Conservation (phyloP, 2,797 vertebrate genomes). For the Falco peregrinus region DNA sequence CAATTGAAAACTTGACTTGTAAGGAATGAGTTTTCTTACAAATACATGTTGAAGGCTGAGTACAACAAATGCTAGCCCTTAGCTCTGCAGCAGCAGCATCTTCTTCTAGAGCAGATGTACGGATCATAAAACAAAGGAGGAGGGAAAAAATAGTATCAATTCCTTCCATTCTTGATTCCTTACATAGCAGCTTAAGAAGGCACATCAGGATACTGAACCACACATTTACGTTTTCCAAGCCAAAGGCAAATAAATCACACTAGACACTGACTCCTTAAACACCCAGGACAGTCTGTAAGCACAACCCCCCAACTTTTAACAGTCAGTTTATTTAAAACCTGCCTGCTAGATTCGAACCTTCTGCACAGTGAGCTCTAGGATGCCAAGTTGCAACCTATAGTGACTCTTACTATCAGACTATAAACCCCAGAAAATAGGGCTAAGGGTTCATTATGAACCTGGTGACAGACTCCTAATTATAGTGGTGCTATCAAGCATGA, state of each 20-base stretch:
- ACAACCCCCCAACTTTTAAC: neutral
- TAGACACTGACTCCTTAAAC: neutral
- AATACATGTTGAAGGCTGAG: neutral
- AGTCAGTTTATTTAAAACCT: constrained; percentile 30
- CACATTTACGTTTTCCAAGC: neutral
- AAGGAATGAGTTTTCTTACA: neutral
- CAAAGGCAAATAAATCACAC: constrained; percentile 21
- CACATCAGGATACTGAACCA: neutral
- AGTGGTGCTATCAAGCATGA: constrained; percentile 67
- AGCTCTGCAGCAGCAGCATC: neutral
- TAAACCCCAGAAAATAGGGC: constrained; percentile 52
- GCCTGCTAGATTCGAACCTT: neutral
- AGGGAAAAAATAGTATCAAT: neutral
- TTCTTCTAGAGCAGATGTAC: neutral
- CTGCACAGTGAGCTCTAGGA: neutral
- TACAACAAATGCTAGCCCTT: neutral
- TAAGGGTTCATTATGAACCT: constrained; percentile 53
- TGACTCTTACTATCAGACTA: constrained; percentile 47
- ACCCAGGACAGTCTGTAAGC: neutral
- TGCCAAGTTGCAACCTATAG: constrained; percentile 28
- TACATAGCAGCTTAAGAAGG: neutral
- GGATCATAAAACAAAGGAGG: neutral
- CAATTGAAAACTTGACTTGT: neutral
- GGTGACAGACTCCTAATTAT: constrained; percentile 69
- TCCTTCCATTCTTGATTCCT: constrained; percentile 22